Percentiles rank a stretch among this genome's conserved stretches.
These are phyloP conservation scores for Amiota mariae DNA, from an alignment of 2,888 invertebrate species.

Conservation along the genomic window DNA sequence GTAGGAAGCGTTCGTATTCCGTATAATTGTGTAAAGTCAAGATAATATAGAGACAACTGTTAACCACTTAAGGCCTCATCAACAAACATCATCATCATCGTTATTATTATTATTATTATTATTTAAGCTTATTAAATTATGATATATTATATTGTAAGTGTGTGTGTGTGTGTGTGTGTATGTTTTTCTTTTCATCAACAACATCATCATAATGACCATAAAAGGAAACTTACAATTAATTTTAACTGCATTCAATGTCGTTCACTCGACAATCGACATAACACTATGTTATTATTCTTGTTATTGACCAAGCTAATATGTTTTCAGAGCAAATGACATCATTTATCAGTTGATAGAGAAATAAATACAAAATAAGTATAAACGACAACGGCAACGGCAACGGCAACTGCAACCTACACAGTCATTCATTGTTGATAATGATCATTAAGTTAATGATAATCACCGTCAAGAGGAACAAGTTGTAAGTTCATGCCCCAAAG, in stretches of 20 bases:
- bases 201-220: not conserved
- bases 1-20: no score
- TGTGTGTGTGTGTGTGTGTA: not conserved
- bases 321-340: constrained; percentile 7
- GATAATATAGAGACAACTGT: no score
- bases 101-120: not conserved
- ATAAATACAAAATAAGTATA: not conserved
- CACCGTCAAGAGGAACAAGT: no score
- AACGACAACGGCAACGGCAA: constrained; percentile 3
- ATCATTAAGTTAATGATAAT: no score
- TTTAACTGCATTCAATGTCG: constrained; percentile 25
- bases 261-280: no score
- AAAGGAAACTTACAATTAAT: constrained; percentile 21
- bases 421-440: not conserved
- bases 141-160: not conserved
- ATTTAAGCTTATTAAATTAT: constrained; percentile 8
- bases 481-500: not conserved
- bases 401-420: constrained; percentile 5
- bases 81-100: no score
- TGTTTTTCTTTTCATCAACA: not conserved
- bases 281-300: not conserved
- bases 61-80: no score
- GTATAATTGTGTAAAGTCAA: no score
- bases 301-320: constrained; percentile 6
- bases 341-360: not conserved